Base-by-base conservation (phyloP, 2,113 vertebrate species). In the Chelonoidis abingdonii region DNA sequence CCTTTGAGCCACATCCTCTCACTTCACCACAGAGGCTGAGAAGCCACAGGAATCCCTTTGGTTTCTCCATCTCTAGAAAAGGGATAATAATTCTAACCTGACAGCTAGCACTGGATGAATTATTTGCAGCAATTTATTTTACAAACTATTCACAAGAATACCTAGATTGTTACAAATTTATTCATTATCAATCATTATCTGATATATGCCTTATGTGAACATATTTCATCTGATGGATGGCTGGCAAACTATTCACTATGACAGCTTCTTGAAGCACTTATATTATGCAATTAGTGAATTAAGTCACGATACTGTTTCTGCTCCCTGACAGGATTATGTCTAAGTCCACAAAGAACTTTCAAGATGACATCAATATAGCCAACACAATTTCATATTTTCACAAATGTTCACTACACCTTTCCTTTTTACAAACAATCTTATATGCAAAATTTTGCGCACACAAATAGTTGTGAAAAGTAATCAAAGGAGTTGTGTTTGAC, bases 121-220 rank as follows among this genome's bases (percentile, higher is more conserved):
- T 95, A 85, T 92, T 92, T 89, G 86, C 85, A 88, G 84, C 38
- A 84, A 80, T 84, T 50, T 88, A 89, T 88, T 83, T 91, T 62
- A 44, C 56, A 91, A 93, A 88, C 94, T 92, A 89, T 81, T 85
- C 27, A 7, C 83, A 75, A 90, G 86, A 72, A 83, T 89, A 80
- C 83, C 83, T 92, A 59, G 90, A 57, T 0, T 1, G 35, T 81
- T 89, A 53, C 49, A 92, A 84, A 95, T 88, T 53, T 29, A 24
- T 44, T 75, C 72, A 75, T 75, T 75, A 75, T 56, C 86, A 27
- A 1, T 72, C 72, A 53, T 95, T 92, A 91, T 84, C n/a, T 89
- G 38, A 76, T 38, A 76, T 2, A 76, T 76, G 22, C 41, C n/a
- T 44, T 41, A 44, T 12, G 24, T 76, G 93, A 89, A 83, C 95